Evolutionary conservation across 2,113 vertebrate genomes (phyloP), one percentile per base, ranked within the genome.

Genomic region (Cyprinus carpio): DNA sequence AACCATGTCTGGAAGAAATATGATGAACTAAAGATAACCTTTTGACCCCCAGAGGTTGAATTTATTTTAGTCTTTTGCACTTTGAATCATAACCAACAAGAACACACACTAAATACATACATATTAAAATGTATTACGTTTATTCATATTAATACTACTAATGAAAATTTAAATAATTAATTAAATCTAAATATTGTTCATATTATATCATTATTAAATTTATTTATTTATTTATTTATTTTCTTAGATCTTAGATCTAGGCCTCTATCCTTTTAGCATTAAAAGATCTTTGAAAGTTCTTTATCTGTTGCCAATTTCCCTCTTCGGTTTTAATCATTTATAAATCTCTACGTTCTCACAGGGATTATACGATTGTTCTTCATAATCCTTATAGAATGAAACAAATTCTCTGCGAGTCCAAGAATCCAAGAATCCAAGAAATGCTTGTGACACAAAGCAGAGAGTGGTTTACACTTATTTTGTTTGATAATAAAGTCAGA

Each of bases 401-500:
- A 81, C 62, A 15, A 49, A 69, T 51, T 82, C 64, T n/a, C 25
- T 29, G 16, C 13, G 3, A 34, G 40, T 51, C 46, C 10, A 72
- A 72, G 76, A 16, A 31, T 54, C 11, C 51, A 74, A 62, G 74
- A 69, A 49, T 74, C 16, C 49, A 78, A 80, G 69, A 46, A 51
- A 27, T 87, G 27, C 75, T 12, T 34, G n/a, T 60, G 34, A 72
- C 62, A 80, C 23, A 46, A 60, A 40, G 16, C 37, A 5, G 20
- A 72, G 23, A 10, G 20, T 49, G 43, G 23, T 67, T 76, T 58
- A 81, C 37, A 74, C 60, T 43, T 49, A 40, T 20, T 16, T 54
- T 67, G 72, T 85, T 69, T 76, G 29, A 81, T 81, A 87, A 80
- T 78, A 56, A 51, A 5, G 76, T 56, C 75, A 75, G 77, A 75